phyloP scores from a whole-genome alignment of 2,888 invertebrate species.

The Dusona sp. region DNA sequence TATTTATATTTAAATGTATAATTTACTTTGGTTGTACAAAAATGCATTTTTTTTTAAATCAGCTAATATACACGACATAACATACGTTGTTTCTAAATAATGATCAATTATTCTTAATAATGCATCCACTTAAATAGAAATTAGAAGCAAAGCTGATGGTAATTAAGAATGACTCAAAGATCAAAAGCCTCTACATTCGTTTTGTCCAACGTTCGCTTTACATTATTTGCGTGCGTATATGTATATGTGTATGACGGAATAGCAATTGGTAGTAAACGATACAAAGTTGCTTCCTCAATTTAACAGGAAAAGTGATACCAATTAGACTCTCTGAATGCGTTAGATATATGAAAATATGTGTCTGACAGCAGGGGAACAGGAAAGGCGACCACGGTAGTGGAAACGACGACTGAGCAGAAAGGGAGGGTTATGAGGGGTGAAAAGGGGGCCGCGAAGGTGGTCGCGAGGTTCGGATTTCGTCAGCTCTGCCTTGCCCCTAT shows the following conservation, averaged over 20 bases:
- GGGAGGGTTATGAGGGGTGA: conserved; percentile 9
- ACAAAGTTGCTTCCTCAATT: not conserved
- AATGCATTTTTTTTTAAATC: too few species aligned
- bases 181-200: not conserved
- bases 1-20: too few species aligned
- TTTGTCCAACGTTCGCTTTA: not conserved
- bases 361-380: not conserved
- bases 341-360: conserved; percentile 17
- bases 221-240: not conserved
- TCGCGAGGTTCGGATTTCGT: conserved; percentile 36
- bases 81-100: not conserved
- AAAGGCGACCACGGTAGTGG: not conserved
- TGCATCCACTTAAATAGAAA: not conserved
- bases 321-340: not conserved
- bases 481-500: conserved; percentile 23
- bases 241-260: not conserved
- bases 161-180: not conserved
- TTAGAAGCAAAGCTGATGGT: not conserved
- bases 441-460: conserved; percentile 19
- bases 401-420: not conserved
- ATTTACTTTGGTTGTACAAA: too few species aligned
- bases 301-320: not conserved
- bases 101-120: not conserved
- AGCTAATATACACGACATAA: too few species aligned
- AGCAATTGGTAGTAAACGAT: not conserved